Base-by-base conservation (phyloP, 2,888 invertebrate genomes). In the Metellina segmentata region DNA sequence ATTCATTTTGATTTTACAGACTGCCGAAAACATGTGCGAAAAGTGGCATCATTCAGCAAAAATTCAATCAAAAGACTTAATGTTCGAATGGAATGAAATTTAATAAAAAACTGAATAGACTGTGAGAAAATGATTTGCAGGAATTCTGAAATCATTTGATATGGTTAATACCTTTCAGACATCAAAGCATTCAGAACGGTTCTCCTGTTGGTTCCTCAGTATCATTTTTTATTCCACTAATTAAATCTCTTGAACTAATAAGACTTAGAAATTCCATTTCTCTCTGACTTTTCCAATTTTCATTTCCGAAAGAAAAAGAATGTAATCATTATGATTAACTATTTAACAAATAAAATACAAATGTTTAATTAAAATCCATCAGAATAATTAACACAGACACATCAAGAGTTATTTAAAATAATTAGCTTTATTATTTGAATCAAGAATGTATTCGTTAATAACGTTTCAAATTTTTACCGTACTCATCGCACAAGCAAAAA, bases 221-320 rank as follows among this genome's bases (percentile, higher is more conserved):
- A 61, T 9, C 61, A 9, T 61, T 34, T 34, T 61, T 61, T 61
- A 61, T 16, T 34, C 13, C 5, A 1, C 61, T 61, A 61, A 61
- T 61, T 61, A 61, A n/a, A 61, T 61, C 61, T 61, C 61, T 61
- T 61, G 61, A 61, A 61, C 61, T 61, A 61, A 61, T 61, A 61
- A 61, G 61, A 61, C 61, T 61, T 61, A 8, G 61, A 61, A 61
- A 61, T 61, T 61, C 7, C 61, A 61, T 61, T 61, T 61, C 61
- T 61, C 9, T 61, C 9, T 61, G 61, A 61, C 13, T 61, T 61
- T 61, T 61, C 61, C 9, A 61, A 61, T 61, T 61, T 61, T 9
- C 61, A 61, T 61, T 34, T 34, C 61, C 61, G 16, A 61, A 61
- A 9, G 61, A 61, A 61, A 61, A 61, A 61, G 16, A 61, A 61